Evolutionary conservation across 1,140 invertebrate genomes (phyloP), one percentile per base, ranked within the genome.

Genomic region (Drosophila guanche): DNA sequence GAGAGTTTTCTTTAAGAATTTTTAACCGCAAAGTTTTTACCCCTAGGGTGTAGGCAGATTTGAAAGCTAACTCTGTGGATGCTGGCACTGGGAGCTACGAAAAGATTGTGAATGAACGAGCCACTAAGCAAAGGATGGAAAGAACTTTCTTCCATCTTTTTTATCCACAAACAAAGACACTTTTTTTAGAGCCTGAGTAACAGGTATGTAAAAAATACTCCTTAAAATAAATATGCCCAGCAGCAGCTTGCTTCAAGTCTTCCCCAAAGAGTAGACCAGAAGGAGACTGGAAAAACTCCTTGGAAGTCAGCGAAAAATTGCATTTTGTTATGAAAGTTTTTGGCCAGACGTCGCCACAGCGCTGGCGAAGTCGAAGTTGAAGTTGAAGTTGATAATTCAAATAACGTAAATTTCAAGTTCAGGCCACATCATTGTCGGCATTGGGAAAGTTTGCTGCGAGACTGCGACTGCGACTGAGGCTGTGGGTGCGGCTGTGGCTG

Each of bases 331-430:
- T 52, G 33, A 46, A 70, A 71, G 22, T 59, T 79, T 79, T 61
- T 47, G 41, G 55, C 54, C 69, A 74, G 76, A 55, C 71, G 43
- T 51, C 54, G 14, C 47, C 45, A 54, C 47, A 41, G n/a, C 37
- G 37, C 51, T 16, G 16, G 16, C 16, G 16, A 20, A 20, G 16
- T 20, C 16, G 16, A 20, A 20, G 16, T 20, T 20, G 16, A 1
- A 20, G 16, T 20, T 20, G 40, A 76, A 76, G 70, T 60, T 80
- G 57, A 75, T 80, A 80, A 79, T 79, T 79, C 80, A 71, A 80
- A 66, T 80, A 80, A 80, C 77, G 56, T 80, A 71, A 76, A 76
- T 71, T 79, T 80, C 77, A 80, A 80, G 77, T 80, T 80, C 77
- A 79, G 54, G 43, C 62, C 50, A 43, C 63, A 50, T 51, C 59